phyloP scores from a whole-genome alignment of 2,113 vertebrate species.

The Murina feae region DNA sequence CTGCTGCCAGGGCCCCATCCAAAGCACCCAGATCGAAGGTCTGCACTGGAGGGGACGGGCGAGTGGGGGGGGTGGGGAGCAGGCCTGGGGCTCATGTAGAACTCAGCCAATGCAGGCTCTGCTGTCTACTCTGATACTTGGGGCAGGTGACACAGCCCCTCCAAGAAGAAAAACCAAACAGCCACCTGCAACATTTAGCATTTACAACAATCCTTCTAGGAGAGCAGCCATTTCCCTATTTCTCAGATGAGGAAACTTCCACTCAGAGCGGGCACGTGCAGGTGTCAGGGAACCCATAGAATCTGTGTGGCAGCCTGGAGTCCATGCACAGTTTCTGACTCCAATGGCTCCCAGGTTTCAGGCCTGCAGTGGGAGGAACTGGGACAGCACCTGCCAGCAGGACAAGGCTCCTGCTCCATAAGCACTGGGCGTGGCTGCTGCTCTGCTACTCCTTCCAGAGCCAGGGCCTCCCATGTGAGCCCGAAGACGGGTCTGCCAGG shows the following conservation, averaged over 20 bases:
- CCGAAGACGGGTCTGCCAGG: accelerated
- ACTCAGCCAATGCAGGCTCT: not conserved
- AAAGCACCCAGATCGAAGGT: not conserved
- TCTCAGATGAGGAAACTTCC: not conserved
- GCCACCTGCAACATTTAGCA: too few relatives aligned
- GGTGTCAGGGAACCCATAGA: accelerated
- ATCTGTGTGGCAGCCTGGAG: not conserved
- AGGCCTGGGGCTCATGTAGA: not conserved
- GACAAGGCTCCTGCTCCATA: not conserved
- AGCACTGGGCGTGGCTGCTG: accelerated
- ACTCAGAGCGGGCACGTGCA: not conserved
- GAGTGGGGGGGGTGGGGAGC: not conserved
- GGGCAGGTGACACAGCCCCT: not conserved
- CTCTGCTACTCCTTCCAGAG: accelerated
- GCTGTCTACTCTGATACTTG: not conserved
- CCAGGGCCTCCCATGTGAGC: not conserved
- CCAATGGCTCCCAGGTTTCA: not conserved
- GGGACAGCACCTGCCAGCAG: accelerated
- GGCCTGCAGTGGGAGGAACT: accelerated
- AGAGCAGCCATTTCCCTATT: not conserved
- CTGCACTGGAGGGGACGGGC: not conserved
- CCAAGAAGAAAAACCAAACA: not conserved
- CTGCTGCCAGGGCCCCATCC: not conserved
- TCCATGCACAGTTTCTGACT: not conserved
- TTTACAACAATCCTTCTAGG: too few relatives aligned